These are phyloP conservation scores for Daboia siamensis DNA, from an alignment of 2,113 vertebrate species.

Conservation along the genomic window DNA sequence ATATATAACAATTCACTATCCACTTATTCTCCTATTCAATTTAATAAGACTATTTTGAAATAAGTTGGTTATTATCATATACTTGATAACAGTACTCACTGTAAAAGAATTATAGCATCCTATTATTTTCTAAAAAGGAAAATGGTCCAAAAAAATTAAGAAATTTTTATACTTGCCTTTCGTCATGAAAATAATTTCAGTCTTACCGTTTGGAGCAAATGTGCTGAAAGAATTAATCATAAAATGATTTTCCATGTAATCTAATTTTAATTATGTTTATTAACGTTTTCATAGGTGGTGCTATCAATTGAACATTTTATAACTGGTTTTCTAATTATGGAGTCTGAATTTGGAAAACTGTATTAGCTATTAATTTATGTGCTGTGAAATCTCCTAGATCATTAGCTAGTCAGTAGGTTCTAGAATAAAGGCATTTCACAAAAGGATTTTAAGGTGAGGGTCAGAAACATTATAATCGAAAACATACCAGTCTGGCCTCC, in stretches of 20 bases:
- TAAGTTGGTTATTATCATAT: neutral
- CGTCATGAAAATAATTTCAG: neutral
- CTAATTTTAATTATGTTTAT: slow-evolving; percentile 51
- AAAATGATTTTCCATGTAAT: slow-evolving; percentile 27
- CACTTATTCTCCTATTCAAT: neutral
- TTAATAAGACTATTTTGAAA: neutral
- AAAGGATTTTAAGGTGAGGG: slow-evolving; percentile 77
- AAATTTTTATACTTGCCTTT: neutral
- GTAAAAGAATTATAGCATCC: neutral
- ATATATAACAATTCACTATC: neutral
- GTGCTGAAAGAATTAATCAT: slow-evolving; percentile 18
- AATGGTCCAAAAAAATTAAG: neutral
- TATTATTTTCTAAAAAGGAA: slow-evolving; percentile 9
- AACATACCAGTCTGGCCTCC: slow-evolving; percentile 73
- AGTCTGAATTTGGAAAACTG: slow-evolving; percentile 70
- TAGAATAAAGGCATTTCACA: slow-evolving; percentile 76
- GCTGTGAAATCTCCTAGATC: slow-evolving; percentile 84
- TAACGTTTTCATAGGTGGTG: slow-evolving; percentile 62
- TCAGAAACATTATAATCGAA: slow-evolving; percentile 76
- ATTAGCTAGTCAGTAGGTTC: slow-evolving; percentile 77
- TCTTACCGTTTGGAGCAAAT: slow-evolving; percentile 28
- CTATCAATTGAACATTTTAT: slow-evolving; percentile 60
- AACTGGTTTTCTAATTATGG: slow-evolving; percentile 67
- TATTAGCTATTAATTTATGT: slow-evolving; percentile 82
- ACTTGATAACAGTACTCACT: neutral